Percentiles rank a stretch among this genome's conserved stretches.
Conservation (phyloP, 1,140 invertebrate genomes). For the Pogonomyrmex barbatus region DNA sequence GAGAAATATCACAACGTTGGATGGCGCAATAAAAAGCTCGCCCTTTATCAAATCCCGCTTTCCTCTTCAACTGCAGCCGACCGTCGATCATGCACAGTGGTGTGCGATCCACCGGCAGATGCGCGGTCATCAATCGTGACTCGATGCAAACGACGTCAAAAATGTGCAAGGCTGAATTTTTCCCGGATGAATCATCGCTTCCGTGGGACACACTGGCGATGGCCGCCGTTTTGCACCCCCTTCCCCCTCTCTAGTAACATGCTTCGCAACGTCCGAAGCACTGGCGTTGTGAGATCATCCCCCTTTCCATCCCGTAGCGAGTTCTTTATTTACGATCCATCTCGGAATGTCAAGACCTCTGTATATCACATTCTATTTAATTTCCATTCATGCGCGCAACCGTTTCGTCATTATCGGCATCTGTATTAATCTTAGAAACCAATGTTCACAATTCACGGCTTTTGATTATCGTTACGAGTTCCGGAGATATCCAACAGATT, state of each 20-base stretch:
- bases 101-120: conserved; percentile 65
- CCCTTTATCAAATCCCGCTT: conserved; percentile 72
- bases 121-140: conserved; percentile 71
- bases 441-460: neutral
- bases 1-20: conserved; percentile 68
- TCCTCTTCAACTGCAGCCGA: conserved; percentile 71
- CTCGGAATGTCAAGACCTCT: conserved; percentile 23
- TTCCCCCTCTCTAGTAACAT: conserved; percentile 38
- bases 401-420: neutral
- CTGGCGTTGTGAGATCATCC: conserved; percentile 23
- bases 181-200: conserved; percentile 72
- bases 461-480: neutral
- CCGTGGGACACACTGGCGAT: conserved; percentile 58
- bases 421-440: neutral
- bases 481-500: neutral
- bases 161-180: conserved; percentile 74
- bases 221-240: conserved; percentile 47
- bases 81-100: conserved; percentile 71
- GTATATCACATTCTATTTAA: conserved; percentile 56
- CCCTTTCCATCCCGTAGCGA: neutral
- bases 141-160: conserved; percentile 63
- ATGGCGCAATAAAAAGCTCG: conserved; percentile 71
- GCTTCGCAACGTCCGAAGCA: conserved; percentile 7
- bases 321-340: conserved; percentile 20
- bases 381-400: conserved; percentile 53